phyloP scores from a whole-genome alignment of 2,888 invertebrate species.

The Tetramorium bicarinatum region DNA sequence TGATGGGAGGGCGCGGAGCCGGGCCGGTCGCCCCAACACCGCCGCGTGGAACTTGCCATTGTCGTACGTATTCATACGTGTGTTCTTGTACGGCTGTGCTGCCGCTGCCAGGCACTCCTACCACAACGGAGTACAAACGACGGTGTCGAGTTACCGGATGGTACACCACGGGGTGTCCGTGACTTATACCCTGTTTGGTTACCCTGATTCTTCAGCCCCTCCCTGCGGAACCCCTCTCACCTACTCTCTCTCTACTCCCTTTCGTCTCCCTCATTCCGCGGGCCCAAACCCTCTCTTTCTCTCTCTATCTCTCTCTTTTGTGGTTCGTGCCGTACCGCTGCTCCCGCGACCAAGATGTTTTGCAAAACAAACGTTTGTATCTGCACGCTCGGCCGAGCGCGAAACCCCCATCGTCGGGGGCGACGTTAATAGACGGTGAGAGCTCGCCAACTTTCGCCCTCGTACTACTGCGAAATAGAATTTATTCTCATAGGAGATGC shows the following conservation, averaged over 20 bases:
- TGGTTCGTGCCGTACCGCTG: slow-evolving; percentile 75
- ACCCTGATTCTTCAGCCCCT: slow-evolving; percentile 75
- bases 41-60: slow-evolving; percentile 84
- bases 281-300: slow-evolving; percentile 34
- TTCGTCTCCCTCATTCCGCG: slow-evolving; percentile 29
- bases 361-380: slow-evolving; percentile 84
- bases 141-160: slow-evolving; percentile 87
- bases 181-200: slow-evolving; percentile 84
- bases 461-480: background rate
- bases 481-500: slow-evolving; percentile 2
- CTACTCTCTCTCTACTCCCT: slow-evolving; percentile 19
- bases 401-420: slow-evolving; percentile 67
- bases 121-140: slow-evolving; percentile 84
- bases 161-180: slow-evolving; percentile 86
- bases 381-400: slow-evolving; percentile 72
- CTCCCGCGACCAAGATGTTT: slow-evolving; percentile 83
- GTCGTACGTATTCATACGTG: slow-evolving; percentile 85
- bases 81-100: slow-evolving; percentile 83
- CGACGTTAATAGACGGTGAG: slow-evolving; percentile 68
- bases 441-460: slow-evolving; percentile 30
- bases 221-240: slow-evolving; percentile 58
- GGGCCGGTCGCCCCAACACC: slow-evolving; percentile 70
- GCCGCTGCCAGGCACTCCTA: slow-evolving; percentile 79
- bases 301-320: slow-evolving; percentile 59
- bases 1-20: slow-evolving; percentile 73